These are phyloP conservation scores for Oryzias sinensis DNA, from an alignment of 2,797 vertebrate species.

Conservation along the genomic window DNA sequence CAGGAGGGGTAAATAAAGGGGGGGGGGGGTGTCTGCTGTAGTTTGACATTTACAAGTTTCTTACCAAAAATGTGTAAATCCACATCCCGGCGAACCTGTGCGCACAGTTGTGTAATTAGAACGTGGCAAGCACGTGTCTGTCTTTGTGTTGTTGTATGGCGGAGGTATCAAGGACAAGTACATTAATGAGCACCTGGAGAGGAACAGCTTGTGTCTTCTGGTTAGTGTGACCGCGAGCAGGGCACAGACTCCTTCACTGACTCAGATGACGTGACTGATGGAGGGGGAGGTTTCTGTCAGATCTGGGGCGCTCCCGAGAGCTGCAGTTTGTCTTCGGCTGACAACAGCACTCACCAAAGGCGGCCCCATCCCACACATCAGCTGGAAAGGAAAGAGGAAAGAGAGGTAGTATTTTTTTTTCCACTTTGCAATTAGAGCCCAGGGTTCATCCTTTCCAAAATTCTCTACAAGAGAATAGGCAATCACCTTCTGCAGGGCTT, in stretches of 20 bases:
- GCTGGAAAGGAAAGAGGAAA: constrained; percentile 81
- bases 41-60: constrained; percentile 77
- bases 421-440: constrained; percentile 26
- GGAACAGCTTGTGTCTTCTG: constrained; percentile 83
- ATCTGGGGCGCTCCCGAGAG: constrained; percentile 94
- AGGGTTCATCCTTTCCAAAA: constrained; percentile 7
- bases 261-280: constrained; percentile 80
- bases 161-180: constrained; percentile 81
- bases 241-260: constrained; percentile 75
- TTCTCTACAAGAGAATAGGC: not conserved
- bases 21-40: constrained; percentile 47
- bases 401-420: constrained; percentile 54
- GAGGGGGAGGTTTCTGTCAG: constrained; percentile 83
- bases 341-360: constrained; percentile 88
- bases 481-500: too few relatives aligned
- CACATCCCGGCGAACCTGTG: constrained; percentile 49
- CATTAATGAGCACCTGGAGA: constrained; percentile 85
- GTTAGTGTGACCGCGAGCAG: constrained; percentile 79
- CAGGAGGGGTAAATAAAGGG: constrained; percentile 46
- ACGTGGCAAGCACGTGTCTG: constrained; percentile 73
- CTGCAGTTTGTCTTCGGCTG: constrained; percentile 92
- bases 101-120: constrained; percentile 73
- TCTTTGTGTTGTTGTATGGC: constrained; percentile 73
- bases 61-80: constrained; percentile 55
- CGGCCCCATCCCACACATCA: constrained; percentile 83